Evolutionary conservation across 2,888 invertebrate species (phyloP).

Genomic region (Drosophila testacea): DNA sequence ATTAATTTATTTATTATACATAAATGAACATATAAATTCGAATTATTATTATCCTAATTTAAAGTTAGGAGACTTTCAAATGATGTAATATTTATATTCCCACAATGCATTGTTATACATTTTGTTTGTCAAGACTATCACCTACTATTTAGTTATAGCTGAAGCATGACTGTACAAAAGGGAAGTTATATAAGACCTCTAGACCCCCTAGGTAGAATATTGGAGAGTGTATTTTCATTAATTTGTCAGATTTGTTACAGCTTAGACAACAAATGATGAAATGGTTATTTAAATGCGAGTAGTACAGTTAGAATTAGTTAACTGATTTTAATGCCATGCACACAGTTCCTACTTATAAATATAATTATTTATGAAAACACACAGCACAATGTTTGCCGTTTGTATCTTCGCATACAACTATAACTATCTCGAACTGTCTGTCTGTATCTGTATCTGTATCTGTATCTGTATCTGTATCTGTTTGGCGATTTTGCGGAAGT

Average conservation of each 20-base stretch:
- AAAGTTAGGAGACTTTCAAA: too few species aligned
- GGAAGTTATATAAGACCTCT: constrained; percentile 3
- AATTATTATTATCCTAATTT: too few species aligned
- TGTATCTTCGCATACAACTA: constrained; percentile 15
- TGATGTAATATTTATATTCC: too few species aligned
- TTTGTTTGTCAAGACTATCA: too few species aligned
- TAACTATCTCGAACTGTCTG: constrained; percentile 16
- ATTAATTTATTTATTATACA: too few species aligned
- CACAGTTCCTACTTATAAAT: constrained; percentile 42
- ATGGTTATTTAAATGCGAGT: constrained; percentile 12
- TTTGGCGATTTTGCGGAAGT: constrained; percentile 68
- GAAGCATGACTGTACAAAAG: constrained; percentile 6
- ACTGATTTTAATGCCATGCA: constrained; percentile 29
- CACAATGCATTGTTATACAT: too few species aligned
- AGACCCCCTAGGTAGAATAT: neutral
- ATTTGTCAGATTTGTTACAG: constrained; percentile 30
- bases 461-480: constrained; percentile 36
- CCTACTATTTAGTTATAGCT: neutral
- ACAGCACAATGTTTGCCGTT: constrained; percentile 6
- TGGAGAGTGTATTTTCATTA: constrained; percentile 16
- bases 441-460: constrained; percentile 24
- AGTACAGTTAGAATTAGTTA: constrained; percentile 24
- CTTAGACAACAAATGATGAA: constrained; percentile 24
- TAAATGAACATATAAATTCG: too few species aligned
- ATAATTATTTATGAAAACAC: constrained; percentile 19